Conservation (phyloP, 2,113 vertebrate genomes). For the Vidua macroura region DNA sequence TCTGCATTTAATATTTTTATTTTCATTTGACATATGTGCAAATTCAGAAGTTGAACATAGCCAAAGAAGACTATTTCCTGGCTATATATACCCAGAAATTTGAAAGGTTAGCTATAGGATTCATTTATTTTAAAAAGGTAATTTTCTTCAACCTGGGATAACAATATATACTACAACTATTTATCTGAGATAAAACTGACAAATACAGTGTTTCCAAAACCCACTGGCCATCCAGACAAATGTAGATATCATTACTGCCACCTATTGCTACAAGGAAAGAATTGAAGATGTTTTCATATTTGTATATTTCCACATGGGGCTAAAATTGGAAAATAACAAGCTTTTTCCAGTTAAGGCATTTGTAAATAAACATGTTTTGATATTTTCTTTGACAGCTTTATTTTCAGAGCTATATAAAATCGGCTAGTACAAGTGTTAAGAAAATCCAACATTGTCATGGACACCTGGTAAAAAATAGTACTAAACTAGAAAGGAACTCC, state of each 20-base stretch:
- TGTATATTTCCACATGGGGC: not conserved
- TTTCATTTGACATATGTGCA: not conserved
- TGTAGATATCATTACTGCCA: constrained; percentile 60
- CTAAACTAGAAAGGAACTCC: not conserved
- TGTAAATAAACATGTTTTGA: not conserved
- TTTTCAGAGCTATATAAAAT: not conserved
- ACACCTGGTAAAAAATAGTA: not conserved
- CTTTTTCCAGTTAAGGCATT: not conserved
- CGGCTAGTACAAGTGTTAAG: not conserved
- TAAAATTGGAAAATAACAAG: not conserved
- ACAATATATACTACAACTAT: not conserved
- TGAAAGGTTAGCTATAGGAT: not conserved
- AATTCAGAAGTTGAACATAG: not conserved
- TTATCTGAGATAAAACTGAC: not conserved
- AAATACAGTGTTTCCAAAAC: not conserved
- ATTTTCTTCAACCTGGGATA: not conserved
- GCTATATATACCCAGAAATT: not conserved
- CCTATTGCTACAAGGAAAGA: constrained; percentile 44
- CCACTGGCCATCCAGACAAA: not conserved
- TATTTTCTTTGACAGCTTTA: not conserved
- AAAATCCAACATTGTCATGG: not conserved
- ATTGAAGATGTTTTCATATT: not conserved
- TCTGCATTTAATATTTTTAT: not conserved
- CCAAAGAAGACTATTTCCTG: not conserved
- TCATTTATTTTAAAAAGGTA: not conserved